Conservation (phyloP, 2,797 vertebrate genomes). For the Lophius americanus region DNA sequence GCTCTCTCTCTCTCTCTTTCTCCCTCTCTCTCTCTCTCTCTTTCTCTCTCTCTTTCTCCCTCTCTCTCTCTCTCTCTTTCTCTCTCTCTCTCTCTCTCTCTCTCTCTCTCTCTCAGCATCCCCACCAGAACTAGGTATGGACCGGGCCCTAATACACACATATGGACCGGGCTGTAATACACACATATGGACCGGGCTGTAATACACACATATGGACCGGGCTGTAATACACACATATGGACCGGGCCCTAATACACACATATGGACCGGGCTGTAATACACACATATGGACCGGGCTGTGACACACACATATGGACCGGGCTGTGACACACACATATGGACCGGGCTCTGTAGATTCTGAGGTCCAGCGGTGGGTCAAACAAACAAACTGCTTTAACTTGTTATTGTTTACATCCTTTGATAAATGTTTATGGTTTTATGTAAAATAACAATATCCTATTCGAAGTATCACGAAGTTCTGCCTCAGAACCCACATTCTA, state of each 20-base stretch:
- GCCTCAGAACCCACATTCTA: not conserved
- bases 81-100: not conserved
- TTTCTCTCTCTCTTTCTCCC: too few species aligned
- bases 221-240: not conserved
- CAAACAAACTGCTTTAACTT: too few species aligned
- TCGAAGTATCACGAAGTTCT: not conserved
- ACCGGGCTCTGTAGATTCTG: constrained; percentile 26
- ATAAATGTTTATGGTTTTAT: constrained; percentile 11
- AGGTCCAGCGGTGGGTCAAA: too few species aligned
- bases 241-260: too few species aligned
- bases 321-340: too few species aligned
- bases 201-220: constrained; percentile 16
- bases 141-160: constrained; percentile 1
- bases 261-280: constrained; percentile 31
- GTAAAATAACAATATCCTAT: too few species aligned
- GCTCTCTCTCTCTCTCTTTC: too few species aligned
- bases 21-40: too few species aligned
- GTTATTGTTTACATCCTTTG: too few species aligned
- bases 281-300: constrained; percentile 16
- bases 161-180: too few species aligned
- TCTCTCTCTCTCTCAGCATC: constrained; percentile 3
- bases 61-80: too few species aligned
- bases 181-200: constrained; percentile 30
- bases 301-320: too few species aligned
- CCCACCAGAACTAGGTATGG: constrained; percentile 59